Percentiles rank a stretch among this genome's conserved stretches.
Conservation (phyloP, 2,113 vertebrate species). For the Ageneiosus marmoratus region DNA sequence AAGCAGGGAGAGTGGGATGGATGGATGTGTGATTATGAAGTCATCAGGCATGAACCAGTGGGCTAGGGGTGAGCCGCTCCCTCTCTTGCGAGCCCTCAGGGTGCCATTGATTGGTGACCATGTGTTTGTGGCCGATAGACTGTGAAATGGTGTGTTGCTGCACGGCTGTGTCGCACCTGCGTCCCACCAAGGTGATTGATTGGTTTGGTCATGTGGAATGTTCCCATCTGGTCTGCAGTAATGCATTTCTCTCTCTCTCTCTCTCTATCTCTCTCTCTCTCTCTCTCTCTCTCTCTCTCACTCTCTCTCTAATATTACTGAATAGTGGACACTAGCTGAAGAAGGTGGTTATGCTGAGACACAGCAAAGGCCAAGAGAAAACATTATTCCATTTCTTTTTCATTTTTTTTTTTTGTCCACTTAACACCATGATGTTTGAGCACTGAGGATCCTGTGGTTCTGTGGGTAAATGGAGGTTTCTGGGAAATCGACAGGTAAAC, state of each 20-base stretch:
- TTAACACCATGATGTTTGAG: slow-evolving; percentile 46
- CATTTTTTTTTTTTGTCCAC: slow-evolving; percentile 39
- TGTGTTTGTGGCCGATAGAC: slow-evolving; percentile 99
- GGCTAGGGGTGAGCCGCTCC: slow-evolving; percentile 84
- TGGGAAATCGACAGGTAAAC: not conserved
- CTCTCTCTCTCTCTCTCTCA: slow-evolving; percentile 19
- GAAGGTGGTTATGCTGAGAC: slow-evolving; percentile 76
- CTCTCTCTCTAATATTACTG: slow-evolving; percentile 65
- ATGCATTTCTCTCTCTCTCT: slow-evolving; percentile 77
- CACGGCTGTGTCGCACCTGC: slow-evolving; percentile 99
- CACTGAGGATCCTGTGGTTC: not conserved
- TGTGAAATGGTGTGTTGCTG: slow-evolving; percentile 99
- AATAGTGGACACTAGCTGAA: slow-evolving; percentile 75
- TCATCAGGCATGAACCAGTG: slow-evolving; percentile 98
- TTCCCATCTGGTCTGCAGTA: slow-evolving; percentile 99
- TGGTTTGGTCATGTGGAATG: slow-evolving; percentile 99
- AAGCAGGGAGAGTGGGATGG: slow-evolving; percentile 26
- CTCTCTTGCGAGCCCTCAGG: slow-evolving; percentile 85
- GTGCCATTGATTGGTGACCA: slow-evolving; percentile 99
- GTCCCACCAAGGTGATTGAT: slow-evolving; percentile 99
- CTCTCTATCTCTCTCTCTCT: slow-evolving; percentile 11
- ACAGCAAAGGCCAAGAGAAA: slow-evolving; percentile 77
- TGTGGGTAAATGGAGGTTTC: not conserved
- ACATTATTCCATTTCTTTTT: slow-evolving; percentile 64
- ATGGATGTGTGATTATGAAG: slow-evolving; percentile 99